A percentile compares a stretch with the other conserved stretches of the same genome.
phyloP scores from a whole-genome alignment of 2,888 invertebrate species.

The Diadegma fenestrale region DNA sequence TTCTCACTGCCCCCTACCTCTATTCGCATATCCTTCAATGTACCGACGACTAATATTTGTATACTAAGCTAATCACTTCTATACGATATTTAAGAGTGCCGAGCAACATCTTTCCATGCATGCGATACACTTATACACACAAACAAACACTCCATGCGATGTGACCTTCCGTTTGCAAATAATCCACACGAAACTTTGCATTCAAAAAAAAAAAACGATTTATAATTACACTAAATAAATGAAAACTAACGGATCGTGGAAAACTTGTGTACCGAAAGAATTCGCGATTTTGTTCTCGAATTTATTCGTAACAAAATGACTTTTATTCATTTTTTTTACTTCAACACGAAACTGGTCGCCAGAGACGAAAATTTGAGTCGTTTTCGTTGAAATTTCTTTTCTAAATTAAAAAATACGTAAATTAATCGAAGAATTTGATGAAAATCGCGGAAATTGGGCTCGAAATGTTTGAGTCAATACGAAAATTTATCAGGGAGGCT shows the following conservation, averaged over 20 bases:
- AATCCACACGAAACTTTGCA: constrained; percentile 12
- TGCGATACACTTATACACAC: constrained; percentile 12
- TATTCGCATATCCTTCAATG: constrained; percentile 84
- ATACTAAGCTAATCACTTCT: constrained; percentile 82
- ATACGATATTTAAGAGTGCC: constrained; percentile 80
- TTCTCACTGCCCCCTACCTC: constrained; percentile 80
- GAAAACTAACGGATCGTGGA: background rate
- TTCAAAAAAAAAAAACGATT: background rate
- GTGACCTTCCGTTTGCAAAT: constrained; percentile 10
- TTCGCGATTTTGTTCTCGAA: background rate
- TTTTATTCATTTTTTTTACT: background rate
- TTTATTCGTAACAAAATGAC: background rate
- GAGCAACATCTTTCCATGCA: constrained; percentile 17
- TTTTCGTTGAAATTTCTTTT: background rate
- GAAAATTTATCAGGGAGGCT: background rate
- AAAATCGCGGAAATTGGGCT: background rate
- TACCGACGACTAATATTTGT: constrained; percentile 82
- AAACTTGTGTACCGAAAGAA: background rate
- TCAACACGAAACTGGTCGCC: no score
- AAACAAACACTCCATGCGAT: constrained; percentile 6
- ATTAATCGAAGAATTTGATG: background rate
- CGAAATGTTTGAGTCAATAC: background rate
- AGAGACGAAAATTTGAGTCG: background rate
- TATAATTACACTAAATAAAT: background rate
- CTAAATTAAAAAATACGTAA: background rate